Evolutionary conservation across 2,888 invertebrate genomes (phyloP).

Genomic region (Melipona bicolor): DNA sequence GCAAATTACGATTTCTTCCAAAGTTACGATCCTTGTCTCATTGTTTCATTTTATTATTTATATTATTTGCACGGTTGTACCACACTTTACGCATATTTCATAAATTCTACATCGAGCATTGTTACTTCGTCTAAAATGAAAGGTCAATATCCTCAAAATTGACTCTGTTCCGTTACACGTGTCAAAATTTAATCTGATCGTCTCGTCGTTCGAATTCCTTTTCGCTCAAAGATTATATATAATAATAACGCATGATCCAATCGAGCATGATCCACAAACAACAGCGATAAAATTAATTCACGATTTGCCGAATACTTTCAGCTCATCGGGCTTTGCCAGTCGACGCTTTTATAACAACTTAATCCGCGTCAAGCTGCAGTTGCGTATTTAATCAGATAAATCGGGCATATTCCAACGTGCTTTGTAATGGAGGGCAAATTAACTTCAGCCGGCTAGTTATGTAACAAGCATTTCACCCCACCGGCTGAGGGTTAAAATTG

Average conservation of each 20-base stretch:
- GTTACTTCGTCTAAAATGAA: too few relatives aligned
- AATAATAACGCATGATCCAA: neutral
- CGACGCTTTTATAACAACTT: neutral
- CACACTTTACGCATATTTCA: too few relatives aligned
- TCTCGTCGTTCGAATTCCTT: too few relatives aligned
- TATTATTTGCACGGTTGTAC: too few relatives aligned
- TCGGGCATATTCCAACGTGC: neutral
- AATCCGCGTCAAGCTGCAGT: slow-evolving; percentile 9
- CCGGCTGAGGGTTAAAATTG: slow-evolving; percentile 26
- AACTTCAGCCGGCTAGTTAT: slow-evolving; percentile 24
- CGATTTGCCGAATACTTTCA: neutral
- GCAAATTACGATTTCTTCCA: too few relatives aligned
- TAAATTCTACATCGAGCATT: too few relatives aligned
- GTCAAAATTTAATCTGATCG: too few relatives aligned
- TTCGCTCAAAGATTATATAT: too few relatives aligned
- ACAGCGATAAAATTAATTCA: slow-evolving; percentile 7
- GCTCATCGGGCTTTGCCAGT: neutral
- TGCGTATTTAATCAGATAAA: slow-evolving; percentile 16
- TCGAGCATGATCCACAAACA: neutral
- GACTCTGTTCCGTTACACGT: too few relatives aligned
- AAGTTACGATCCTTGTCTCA: too few relatives aligned
- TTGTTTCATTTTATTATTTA: too few relatives aligned
- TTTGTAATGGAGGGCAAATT: slow-evolving; percentile 22
- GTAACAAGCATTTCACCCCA: slow-evolving; percentile 21
- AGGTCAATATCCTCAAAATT: too few relatives aligned